These are phyloP conservation scores for Erynnis tages DNA, from an alignment of 2,888 invertebrate genomes.

Conservation along the genomic window DNA sequence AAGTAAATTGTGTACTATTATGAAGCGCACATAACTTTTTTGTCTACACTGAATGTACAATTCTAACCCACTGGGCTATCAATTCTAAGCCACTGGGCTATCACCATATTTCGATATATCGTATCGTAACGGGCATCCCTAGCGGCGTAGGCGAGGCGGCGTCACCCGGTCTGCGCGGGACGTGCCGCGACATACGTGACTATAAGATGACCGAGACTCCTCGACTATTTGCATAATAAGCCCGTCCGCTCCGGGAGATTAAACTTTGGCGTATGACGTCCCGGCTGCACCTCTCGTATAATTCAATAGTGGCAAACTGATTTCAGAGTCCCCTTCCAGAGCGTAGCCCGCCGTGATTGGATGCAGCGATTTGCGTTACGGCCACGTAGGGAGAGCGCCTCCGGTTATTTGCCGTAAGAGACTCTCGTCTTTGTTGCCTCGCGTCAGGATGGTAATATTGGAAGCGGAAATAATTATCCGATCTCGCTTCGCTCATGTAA, in stretches of 20 bases:
- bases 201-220: conserved; percentile 65
- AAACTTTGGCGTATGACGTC: conserved; percentile 77
- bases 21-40: too few relatives aligned
- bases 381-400: conserved; percentile 43
- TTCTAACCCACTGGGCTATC: too few relatives aligned
- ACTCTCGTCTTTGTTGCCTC: conserved; percentile 49
- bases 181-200: conserved; percentile 60
- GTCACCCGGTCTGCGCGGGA: conserved; percentile 32
- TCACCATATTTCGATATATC: too few relatives aligned
- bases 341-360: conserved; percentile 56
- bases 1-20: too few relatives aligned
- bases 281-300: conserved; percentile 69
- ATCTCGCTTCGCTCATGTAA: conserved; percentile 44
- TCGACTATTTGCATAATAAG: conserved; percentile 75
- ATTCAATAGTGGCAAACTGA: conserved; percentile 79
- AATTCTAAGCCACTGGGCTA: too few relatives aligned
- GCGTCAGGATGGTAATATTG: conserved; percentile 46
- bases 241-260: conserved; percentile 73
- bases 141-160: conserved; percentile 2
- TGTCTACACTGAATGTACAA: too few relatives aligned
- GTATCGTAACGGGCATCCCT: too few relatives aligned
- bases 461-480: conserved; percentile 59
- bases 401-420: conserved; percentile 51
- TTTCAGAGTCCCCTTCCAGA: conserved; percentile 55
- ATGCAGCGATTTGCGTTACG: conserved; percentile 58